These are phyloP conservation scores for Mus caroli DNA, from an alignment of 2,797 vertebrate species.

Conservation along the genomic window DNA sequence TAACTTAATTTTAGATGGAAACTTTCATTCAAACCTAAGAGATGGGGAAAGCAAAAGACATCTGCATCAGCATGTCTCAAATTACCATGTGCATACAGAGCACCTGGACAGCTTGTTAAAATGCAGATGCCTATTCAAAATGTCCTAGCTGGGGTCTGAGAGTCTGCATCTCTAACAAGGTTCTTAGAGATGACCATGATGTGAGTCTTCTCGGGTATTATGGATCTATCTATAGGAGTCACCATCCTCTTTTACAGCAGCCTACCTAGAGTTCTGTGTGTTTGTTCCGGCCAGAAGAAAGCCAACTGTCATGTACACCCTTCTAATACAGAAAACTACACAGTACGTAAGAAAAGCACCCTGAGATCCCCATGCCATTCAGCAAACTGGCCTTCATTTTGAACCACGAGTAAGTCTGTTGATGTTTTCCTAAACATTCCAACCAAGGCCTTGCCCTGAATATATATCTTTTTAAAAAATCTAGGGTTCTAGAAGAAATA, in stretches of 20 bases:
- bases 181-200: neutral
- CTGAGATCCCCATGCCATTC: neutral
- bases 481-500: neutral
- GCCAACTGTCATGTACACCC: neutral
- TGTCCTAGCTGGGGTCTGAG: neutral
- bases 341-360: neutral
- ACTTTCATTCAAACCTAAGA: slow-evolving; percentile 13
- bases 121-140: neutral
- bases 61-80: slow-evolving; percentile 1
- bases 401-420: neutral
- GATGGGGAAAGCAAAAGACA: neutral
- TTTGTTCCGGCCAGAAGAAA: neutral
- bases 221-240: neutral
- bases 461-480: neutral
- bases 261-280: neutral
- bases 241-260: neutral
- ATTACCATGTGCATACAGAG: neutral
- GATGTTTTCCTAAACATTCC: neutral
- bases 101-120: neutral
- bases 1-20: slow-evolving; percentile 61
- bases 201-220: neutral
- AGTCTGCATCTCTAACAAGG: slow-evolving; percentile 24
- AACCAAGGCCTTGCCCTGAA: neutral
- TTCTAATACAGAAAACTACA: slow-evolving; percentile 12
- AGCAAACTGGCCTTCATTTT: neutral